Evolutionary conservation across 2,113 vertebrate species (phyloP).

Genomic region (Okapia johnstoni): DNA sequence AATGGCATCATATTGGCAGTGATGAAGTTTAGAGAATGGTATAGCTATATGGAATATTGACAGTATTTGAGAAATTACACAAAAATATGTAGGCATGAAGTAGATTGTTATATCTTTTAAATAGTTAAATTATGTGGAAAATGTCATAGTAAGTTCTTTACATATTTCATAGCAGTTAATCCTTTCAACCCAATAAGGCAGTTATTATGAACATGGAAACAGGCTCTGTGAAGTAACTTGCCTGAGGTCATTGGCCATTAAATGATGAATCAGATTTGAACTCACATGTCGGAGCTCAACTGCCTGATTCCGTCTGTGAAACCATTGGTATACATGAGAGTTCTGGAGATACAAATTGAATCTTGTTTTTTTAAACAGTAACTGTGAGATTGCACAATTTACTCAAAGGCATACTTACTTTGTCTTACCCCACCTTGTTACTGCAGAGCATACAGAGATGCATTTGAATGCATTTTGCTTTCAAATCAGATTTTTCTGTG

Average conservation of each 20-base stretch:
- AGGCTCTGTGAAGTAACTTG: neutral
- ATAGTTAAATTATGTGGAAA: neutral
- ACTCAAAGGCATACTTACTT: neutral
- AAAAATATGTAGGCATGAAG: neutral
- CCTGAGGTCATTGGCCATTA: neutral
- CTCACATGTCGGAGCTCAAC: neutral
- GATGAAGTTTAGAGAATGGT: neutral
- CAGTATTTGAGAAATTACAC: neutral
- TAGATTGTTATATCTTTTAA: neutral
- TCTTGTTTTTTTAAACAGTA: neutral
- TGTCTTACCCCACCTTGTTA: neutral
- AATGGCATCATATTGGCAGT: neutral
- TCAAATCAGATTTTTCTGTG: neutral
- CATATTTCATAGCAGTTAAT: neutral
- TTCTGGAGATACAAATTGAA: neutral
- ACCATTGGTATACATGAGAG: neutral
- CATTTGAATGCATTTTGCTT: constrained; percentile 7
- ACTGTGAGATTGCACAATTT: neutral
- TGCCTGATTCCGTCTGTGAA: neutral
- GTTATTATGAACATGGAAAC: neutral
- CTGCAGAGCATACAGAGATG: neutral
- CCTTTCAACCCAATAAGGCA: neutral
- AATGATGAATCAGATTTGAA: neutral
- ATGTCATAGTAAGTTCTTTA: neutral
- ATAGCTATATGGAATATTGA: neutral